Percentiles rank a stretch among this genome's conserved stretches.
Evolutionary conservation across 2,888 invertebrate species (phyloP).

Genomic region (Sclerodermus sp.): DNA sequence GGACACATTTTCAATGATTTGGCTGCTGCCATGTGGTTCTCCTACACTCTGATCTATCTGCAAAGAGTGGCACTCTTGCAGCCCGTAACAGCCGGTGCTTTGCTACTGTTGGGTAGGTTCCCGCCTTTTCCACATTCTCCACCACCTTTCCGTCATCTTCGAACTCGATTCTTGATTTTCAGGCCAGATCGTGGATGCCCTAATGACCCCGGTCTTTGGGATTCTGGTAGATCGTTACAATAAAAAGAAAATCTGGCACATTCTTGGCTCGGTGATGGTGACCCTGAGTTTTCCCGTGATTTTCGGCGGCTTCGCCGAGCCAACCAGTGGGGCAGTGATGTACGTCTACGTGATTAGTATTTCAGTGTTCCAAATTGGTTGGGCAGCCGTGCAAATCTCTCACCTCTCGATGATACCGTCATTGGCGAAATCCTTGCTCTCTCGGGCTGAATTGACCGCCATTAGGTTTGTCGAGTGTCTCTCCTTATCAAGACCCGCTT

Average conservation of each 20-base stretch:
- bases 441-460: constrained; percentile 78
- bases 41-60: constrained; percentile 57
- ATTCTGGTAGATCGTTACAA: constrained; percentile 78
- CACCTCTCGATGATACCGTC: constrained; percentile 89
- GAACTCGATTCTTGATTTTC: too few relatives aligned
- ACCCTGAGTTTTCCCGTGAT: constrained; percentile 49
- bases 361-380: constrained; percentile 85
- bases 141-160: too few relatives aligned
- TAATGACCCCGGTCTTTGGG: constrained; percentile 76
- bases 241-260: constrained; percentile 82
- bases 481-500: too few relatives aligned
- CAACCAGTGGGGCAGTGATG: constrained; percentile 21
- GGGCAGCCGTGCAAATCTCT: constrained; percentile 92
- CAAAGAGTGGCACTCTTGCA: constrained; percentile 50
- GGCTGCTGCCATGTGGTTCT: constrained; percentile 60
- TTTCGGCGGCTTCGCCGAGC: constrained; percentile 45
- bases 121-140: too few relatives aligned
- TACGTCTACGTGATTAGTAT: constrained; percentile 61
- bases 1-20: constrained; percentile 60
- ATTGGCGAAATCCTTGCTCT: constrained; percentile 69
- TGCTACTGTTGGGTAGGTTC: constrained; percentile 47
- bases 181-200: constrained; percentile 53
- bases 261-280: constrained; percentile 65
- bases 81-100: constrained; percentile 48
- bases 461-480: too few relatives aligned